Evolutionary conservation across 1,140 invertebrate genomes (phyloP).

Genomic region (Tribolium madens): DNA sequence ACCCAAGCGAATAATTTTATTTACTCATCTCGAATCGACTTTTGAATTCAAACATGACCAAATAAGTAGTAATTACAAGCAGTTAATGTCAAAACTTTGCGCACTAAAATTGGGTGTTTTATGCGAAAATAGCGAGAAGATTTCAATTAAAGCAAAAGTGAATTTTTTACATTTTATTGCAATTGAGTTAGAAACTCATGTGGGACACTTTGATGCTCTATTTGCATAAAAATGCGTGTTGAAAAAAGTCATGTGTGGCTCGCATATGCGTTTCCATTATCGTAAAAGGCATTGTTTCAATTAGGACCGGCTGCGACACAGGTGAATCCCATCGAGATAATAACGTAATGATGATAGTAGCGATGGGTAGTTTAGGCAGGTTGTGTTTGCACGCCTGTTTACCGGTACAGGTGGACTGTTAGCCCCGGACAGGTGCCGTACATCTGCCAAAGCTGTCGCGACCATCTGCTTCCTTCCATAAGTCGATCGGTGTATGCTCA

Average conservation of each 20-base stretch:
- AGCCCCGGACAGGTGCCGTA: slow-evolving; percentile 36
- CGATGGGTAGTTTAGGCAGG: slow-evolving; percentile 39
- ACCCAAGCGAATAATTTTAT: background rate
- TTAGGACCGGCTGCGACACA: slow-evolving; percentile 24
- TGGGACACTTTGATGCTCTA: too few relatives aligned
- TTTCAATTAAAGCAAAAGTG: too few relatives aligned
- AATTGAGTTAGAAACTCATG: too few relatives aligned
- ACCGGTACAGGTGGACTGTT: slow-evolving; percentile 40
- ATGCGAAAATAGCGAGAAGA: too few relatives aligned
- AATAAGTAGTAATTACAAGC: too few relatives aligned
- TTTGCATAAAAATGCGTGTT: too few relatives aligned
- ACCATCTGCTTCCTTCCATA: slow-evolving; percentile 44
- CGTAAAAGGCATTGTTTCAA: slow-evolving; percentile 17
- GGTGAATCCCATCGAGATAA: slow-evolving; percentile 26
- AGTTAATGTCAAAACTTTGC: too few relatives aligned
- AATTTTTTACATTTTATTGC: too few relatives aligned
- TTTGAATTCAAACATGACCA: background rate
- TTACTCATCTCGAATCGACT: background rate
- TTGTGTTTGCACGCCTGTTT: slow-evolving; percentile 41
- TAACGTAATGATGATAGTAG: slow-evolving; percentile 29
- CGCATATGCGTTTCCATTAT: background rate
- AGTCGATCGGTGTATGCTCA: slow-evolving; percentile 8
- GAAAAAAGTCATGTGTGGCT: too few relatives aligned
- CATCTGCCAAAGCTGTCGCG: slow-evolving; percentile 42
- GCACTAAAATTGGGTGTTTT: too few relatives aligned